Base-by-base conservation (phyloP, 2,888 invertebrate species). In the Caenorhabditis angaria region DNA sequence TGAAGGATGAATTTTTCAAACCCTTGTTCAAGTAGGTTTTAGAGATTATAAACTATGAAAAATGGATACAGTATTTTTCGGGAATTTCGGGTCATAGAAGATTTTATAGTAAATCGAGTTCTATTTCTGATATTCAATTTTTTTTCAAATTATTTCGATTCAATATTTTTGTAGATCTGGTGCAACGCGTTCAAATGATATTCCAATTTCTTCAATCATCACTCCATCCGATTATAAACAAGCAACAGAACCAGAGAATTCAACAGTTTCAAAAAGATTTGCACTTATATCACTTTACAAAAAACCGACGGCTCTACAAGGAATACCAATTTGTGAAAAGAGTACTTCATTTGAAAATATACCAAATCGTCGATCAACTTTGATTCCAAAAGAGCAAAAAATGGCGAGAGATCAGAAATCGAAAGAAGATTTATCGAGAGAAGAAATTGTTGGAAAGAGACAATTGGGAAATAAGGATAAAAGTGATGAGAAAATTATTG, bases 1-100 rank as follows among this genome's bases (percentile, higher is more conserved):
- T 83, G n/a, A 57, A 67, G n/a, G 75, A 80, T 50, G 61, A 71
- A 12, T 82, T 72, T 60, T 82, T 82, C 74, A 51, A 56, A 12
- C 54, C 65, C 18, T 53, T 80, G n/a, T 63, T 72, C 50, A 29
- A 51, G 2, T 32, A 12, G 12, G 32, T 12, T 5, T 12, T 12
- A 5, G 12, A 12, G 32, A n/a, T n/a, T n/a, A n/a, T n/a, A n/a
- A n/a, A n/a, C n/a, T n/a, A n/a, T n/a, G n/a, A n/a, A n/a, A n/a
- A n/a, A n/a, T n/a, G n/a, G n/a, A n/a, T n/a, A n/a, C n/a, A n/a
- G n/a, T n/a, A n/a, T n/a, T n/a, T n/a, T n/a, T n/a, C n/a, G n/a
- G n/a, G n/a, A n/a, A n/a, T n/a, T n/a, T n/a, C n/a, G n/a, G n/a
- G n/a, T n/a, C n/a, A n/a, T n/a, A n/a, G n/a, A n/a, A n/a, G n/a